Evolutionary conservation across 1,140 invertebrate genomes (phyloP).

Genomic region (Zaprionus kolodkinae): DNA sequence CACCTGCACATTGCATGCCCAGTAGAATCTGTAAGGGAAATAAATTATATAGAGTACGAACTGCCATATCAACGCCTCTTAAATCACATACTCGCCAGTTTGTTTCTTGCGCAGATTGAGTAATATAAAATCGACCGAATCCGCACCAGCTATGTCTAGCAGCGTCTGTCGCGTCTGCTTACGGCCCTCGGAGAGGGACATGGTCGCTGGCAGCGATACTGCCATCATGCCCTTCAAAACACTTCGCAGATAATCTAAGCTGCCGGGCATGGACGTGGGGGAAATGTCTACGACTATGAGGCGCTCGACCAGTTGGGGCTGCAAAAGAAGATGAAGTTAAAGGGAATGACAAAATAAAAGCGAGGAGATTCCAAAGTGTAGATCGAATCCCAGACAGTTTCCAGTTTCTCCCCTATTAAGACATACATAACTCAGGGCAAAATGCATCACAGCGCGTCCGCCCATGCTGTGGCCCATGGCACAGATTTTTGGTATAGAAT

Average conservation of each 20-base stretch:
- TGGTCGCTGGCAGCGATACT: constrained; percentile 86
- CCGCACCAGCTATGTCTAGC: constrained; percentile 82
- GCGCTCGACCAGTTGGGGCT: constrained; percentile 91
- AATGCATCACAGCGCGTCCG: constrained; percentile 92
- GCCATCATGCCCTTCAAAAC: constrained; percentile 89
- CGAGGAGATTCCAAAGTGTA: too few species aligned
- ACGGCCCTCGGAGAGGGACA: constrained; percentile 88
- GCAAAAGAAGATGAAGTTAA: constrained; percentile 1
- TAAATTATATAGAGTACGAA: background rate
- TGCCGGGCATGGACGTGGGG: constrained; percentile 88
- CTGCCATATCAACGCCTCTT: too few species aligned
- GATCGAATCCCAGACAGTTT: too few species aligned
- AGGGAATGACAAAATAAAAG: too few species aligned
- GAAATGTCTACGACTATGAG: constrained; percentile 94
- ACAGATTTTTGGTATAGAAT: constrained; percentile 86
- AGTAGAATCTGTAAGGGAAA: constrained; percentile 59
- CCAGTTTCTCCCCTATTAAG: background rate
- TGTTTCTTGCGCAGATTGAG: constrained; percentile 82
- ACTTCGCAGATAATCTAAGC: constrained; percentile 87
- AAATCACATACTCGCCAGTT: constrained; percentile 57
- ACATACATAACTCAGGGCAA: constrained; percentile 88
- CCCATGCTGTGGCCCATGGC: constrained; percentile 97
- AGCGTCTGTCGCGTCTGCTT: constrained; percentile 86
- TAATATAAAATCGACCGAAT: constrained; percentile 85
- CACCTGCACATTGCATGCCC: constrained; percentile 86